These are phyloP conservation scores for Muscicapa striata DNA, from an alignment of 2,797 vertebrate species.

Conservation along the genomic window DNA sequence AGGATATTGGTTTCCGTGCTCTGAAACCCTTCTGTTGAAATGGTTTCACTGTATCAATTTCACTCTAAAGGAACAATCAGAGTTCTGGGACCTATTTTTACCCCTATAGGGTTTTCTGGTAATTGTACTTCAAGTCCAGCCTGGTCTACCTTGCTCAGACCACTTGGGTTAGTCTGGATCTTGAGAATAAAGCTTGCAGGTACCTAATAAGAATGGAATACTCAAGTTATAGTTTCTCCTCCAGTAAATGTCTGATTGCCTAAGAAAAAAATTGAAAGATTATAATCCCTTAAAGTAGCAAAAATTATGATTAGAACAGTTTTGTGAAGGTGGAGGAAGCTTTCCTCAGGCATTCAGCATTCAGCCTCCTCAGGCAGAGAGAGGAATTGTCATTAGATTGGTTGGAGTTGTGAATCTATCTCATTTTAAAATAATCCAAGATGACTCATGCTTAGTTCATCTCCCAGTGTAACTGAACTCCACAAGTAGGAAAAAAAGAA, in stretches of 20 bases:
- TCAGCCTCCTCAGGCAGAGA: background rate
- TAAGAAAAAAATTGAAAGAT: background rate
- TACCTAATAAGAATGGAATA: background rate
- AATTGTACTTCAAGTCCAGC: background rate
- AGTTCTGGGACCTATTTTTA: background rate
- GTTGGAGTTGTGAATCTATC: slow-evolving; percentile 26
- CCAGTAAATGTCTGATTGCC: background rate
- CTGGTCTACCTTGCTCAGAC: background rate
- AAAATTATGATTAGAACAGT: slow-evolving; percentile 1
- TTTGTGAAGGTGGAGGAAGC: slow-evolving; percentile 8
- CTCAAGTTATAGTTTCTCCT: background rate
- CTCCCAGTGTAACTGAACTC: background rate
- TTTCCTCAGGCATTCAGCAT: slow-evolving; percentile 10
- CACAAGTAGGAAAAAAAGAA: background rate
- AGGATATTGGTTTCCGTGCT: background rate
- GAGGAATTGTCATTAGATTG: background rate
- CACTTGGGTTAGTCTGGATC: slow-evolving; percentile 17
- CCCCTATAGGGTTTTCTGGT: background rate
- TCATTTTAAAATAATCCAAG: slow-evolving; percentile 40
- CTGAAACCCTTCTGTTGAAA: background rate
- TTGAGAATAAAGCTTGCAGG: background rate
- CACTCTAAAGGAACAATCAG: background rate
- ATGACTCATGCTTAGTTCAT: slow-evolving; percentile 6
- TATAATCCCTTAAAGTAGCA: background rate
- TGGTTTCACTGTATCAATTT: background rate